phyloP scores from a whole-genome alignment of 2,113 vertebrate species.

The Dromas ardeola region DNA sequence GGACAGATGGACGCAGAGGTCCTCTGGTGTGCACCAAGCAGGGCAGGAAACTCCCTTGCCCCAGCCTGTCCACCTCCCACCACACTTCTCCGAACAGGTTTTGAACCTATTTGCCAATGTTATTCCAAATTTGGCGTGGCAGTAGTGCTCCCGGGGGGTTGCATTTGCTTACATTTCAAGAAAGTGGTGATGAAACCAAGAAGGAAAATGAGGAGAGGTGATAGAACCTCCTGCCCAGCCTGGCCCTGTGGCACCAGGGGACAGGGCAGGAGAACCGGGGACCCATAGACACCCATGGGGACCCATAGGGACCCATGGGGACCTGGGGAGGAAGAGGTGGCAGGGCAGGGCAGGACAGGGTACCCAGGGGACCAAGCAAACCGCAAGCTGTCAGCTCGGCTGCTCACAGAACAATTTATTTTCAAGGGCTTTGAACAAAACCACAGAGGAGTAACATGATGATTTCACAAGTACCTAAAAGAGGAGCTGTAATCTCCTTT shows the following conservation, averaged over 20 bases:
- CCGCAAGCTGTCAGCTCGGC: neutral
- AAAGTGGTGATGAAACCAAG: neutral
- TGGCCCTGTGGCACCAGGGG: neutral
- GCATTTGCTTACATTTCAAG: neutral
- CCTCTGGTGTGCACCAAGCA: neutral
- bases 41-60: neutral
- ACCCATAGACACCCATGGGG: neutral
- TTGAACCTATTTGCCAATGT: neutral
- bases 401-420: neutral
- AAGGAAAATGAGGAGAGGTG: neutral
- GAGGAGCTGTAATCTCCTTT: neutral
- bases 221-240: neutral
- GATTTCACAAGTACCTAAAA: neutral
- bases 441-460: neutral
- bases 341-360: neutral
- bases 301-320: neutral
- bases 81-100: neutral
- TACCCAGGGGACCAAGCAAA: neutral
- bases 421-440: neutral
- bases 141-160: neutral
- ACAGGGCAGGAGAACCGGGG: accelerated
- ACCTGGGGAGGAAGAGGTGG: neutral
- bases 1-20: neutral
- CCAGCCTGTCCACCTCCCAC: neutral
- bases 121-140: neutral